Evolutionary conservation across 2,888 invertebrate species (phyloP), one percentile per base, ranked within the genome.

Genomic region (Agonopterix arenella): DNA sequence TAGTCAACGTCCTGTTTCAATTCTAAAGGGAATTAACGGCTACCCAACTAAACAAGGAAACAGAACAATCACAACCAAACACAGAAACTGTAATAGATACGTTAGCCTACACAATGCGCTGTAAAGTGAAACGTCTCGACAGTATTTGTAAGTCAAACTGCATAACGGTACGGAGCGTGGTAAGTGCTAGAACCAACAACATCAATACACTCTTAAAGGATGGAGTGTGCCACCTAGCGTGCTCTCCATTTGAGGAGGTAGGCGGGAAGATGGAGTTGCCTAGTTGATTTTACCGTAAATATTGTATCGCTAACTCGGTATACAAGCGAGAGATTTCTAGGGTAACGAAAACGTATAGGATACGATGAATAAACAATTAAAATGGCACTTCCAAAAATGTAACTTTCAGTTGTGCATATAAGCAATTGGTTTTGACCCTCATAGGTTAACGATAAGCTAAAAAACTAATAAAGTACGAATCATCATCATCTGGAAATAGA

Each of bases 131-230:
- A 81, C 74, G 73, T 80, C 80, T 79, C 73, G 70, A 71, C 66
- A 60, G 59, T 80, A 75, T 80, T 80, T 80, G 78, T 80, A 71
- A 79, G 77, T 77, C 76, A 79, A 80, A 78, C 77, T 73, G 70
- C 66, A 73, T 81, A 82, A 80, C 82, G 79, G 83, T 64, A 58
- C 60, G 57, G 66, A 66, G 65, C 28, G 64, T 73, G 76, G 76
- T 80, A 85, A 85, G 83, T 85, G 82, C 69, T 73, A 75, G 68
- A 71, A 67, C 77, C 72, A 84, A 84, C 80, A 83, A 73, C 76
- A 81, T 76, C 76, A 76, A 80, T 79, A 75, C 68, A 75, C 82
- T 80, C 74, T 80, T 76, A 76, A 63, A 61, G 62, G 66, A 68
- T 58, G 62, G 67, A 66, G 72, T 68, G 71, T 73, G 72, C 83